These are phyloP conservation scores for Aspidiotus destructor DNA, from an alignment of 2,888 invertebrate species.

Conservation along the genomic window DNA sequence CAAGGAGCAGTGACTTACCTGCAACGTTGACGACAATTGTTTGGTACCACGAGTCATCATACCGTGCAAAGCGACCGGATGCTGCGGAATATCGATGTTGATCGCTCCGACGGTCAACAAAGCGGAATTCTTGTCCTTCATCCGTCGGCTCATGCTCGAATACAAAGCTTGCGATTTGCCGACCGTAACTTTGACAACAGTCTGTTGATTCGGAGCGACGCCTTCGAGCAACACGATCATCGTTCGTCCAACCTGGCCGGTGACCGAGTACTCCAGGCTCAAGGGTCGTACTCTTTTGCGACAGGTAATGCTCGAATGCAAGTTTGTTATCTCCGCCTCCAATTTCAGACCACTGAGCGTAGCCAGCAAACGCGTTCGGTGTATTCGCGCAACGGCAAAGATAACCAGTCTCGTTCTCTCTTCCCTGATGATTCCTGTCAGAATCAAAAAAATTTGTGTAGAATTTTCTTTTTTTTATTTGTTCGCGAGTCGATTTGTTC, in stretches of 20 bases:
- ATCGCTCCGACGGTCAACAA: slow-evolving; percentile 79
- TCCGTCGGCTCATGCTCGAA: slow-evolving; percentile 66
- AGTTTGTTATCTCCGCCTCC: slow-evolving; percentile 84
- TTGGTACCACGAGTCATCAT: slow-evolving; percentile 95
- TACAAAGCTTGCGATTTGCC: slow-evolving; percentile 87
- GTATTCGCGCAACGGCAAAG: slow-evolving; percentile 79
- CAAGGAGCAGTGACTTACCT: slow-evolving; percentile 46
- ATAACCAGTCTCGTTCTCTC: slow-evolving; percentile 69
- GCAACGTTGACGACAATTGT: slow-evolving; percentile 82
- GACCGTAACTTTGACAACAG: slow-evolving; percentile 84
- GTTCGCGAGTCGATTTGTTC: background rate
- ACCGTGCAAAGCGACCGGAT: slow-evolving; percentile 93
- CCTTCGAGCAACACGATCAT: slow-evolving; percentile 89
- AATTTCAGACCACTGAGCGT: slow-evolving; percentile 87
- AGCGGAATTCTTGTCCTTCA: slow-evolving; percentile 70
- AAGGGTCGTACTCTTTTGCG: slow-evolving; percentile 70
- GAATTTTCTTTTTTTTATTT: background rate
- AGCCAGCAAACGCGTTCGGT: slow-evolving; percentile 73
- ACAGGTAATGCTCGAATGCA: slow-evolving; percentile 84
- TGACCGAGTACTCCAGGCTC: slow-evolving; percentile 65
- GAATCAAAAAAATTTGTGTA: background rate
- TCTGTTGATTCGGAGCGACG: slow-evolving; percentile 82
- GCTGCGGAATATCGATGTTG: slow-evolving; percentile 92
- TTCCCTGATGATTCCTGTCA: slow-evolving; percentile 12
- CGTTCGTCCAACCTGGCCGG: slow-evolving; percentile 81